Conservation (phyloP, 2,888 invertebrate genomes). For the Idaea aversata region DNA sequence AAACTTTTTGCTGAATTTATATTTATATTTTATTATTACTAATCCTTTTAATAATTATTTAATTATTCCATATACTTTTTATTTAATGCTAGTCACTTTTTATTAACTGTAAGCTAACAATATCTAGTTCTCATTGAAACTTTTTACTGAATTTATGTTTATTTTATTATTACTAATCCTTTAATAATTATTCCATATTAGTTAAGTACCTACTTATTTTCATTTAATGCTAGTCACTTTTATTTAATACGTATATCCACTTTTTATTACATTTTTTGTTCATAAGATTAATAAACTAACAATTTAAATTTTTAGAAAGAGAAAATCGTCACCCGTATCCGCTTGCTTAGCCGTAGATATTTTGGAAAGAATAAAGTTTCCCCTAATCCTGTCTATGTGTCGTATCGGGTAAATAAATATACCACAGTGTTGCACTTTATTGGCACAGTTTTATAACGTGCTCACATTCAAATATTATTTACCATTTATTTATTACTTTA, state of each 20-base stretch:
- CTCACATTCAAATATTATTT: slow-evolving; percentile 25
- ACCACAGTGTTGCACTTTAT: slow-evolving; percentile 47
- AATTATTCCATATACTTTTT: neutral
- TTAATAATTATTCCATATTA: slow-evolving; percentile 13
- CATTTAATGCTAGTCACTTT: neutral
- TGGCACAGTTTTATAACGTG: slow-evolving; percentile 35
- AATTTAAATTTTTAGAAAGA: slow-evolving; percentile 50
- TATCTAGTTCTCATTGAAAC: slow-evolving; percentile 2
- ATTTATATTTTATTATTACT: slow-evolving; percentile 14
- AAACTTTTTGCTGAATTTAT: neutral
- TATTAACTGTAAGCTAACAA: slow-evolving; percentile 9
- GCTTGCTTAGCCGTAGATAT: slow-evolving; percentile 77
- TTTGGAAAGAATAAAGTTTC: slow-evolving; percentile 76
- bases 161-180: slow-evolving; percentile 19
- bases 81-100: slow-evolving; percentile 3
- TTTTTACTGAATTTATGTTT: neutral
- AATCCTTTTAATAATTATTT: slow-evolving; percentile 10
- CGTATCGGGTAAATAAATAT: slow-evolving; percentile 71
- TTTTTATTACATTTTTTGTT: neutral
- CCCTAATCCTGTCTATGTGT: slow-evolving; percentile 51
- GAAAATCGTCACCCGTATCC: slow-evolving; percentile 69
- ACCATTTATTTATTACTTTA: neutral
- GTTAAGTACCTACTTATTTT: neutral
- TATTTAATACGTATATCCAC: neutral
- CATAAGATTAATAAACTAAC: neutral